phyloP scores from a whole-genome alignment of 2,797 vertebrate genomes.

The Sebastes oblongus region DNA sequence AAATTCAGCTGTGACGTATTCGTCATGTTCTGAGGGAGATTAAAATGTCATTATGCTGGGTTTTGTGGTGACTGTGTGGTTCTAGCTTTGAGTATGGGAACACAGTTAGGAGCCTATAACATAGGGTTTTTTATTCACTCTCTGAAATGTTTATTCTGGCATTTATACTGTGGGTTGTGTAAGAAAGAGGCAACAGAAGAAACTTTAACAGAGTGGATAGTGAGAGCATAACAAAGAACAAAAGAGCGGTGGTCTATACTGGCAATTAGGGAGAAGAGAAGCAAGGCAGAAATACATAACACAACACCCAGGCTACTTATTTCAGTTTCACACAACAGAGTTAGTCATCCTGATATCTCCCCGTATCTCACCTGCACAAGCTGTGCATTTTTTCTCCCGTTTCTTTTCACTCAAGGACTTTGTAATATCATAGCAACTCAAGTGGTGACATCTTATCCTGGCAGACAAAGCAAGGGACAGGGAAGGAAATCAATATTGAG shows the following conservation, averaged over 20 bases:
- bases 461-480: constrained; percentile 30
- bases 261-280: constrained; percentile 26
- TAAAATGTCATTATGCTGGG: constrained; percentile 39
- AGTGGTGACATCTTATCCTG: constrained; percentile 31
- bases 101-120: constrained; percentile 2
- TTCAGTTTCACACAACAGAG: constrained; percentile 16
- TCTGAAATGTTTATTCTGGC: constrained; percentile 32
- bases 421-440: constrained; percentile 9
- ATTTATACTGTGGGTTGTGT: constrained; percentile 21
- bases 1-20: constrained; percentile 33
- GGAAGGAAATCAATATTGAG: constrained; percentile 47
- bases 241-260: not conserved
- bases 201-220: constrained; percentile 11
- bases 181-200: not conserved
- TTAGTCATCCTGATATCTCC: not conserved
- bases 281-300: constrained; percentile 7
- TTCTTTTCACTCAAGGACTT: constrained; percentile 23
- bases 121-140: constrained; percentile 17
- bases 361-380: not conserved
- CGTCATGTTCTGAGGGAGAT: constrained; percentile 42
- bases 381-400: not conserved
- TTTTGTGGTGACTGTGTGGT: constrained; percentile 31
- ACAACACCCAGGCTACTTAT: constrained; percentile 7
- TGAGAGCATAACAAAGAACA: constrained; percentile 18
- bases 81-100: constrained; percentile 22